Evolutionary conservation across 2,797 vertebrate genomes (phyloP).

Genomic region (Sandelia bainsii): DNA sequence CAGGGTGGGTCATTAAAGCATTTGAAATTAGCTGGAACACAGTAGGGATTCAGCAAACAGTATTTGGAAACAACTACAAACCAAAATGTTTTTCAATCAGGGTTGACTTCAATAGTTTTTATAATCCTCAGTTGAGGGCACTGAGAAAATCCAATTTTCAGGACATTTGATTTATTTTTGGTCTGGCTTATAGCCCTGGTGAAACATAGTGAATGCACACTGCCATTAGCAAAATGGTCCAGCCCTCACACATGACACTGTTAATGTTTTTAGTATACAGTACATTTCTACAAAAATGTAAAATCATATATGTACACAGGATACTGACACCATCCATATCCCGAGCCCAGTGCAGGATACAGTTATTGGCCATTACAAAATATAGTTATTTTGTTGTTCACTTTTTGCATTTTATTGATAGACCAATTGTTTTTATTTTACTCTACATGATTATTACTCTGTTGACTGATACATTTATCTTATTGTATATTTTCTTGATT

Average conservation of each 20-base stretch:
- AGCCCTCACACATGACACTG: conserved; percentile 23
- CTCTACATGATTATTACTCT: conserved; percentile 55
- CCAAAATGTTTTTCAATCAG: conserved; percentile 10
- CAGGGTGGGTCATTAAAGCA: conserved; percentile 12
- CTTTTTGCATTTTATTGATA: conserved; percentile 62
- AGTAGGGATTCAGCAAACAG: conserved; percentile 3
- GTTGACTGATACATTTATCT: conserved; percentile 53
- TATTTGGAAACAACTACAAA: conserved; percentile 10
- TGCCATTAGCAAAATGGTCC: conserved; percentile 26
- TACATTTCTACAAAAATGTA: conserved; percentile 26
- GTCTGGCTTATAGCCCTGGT: conserved; percentile 17
- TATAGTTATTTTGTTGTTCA: conserved; percentile 48
- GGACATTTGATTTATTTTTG: conserved; percentile 53
- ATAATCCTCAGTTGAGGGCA: conserved; percentile 32
- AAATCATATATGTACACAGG: neutral
- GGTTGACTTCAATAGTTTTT: conserved; percentile 25
- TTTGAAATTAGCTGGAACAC: conserved; percentile 13
- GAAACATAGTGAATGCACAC: conserved; percentile 32
- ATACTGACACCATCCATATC: conserved; percentile 28
- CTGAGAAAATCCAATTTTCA: conserved; percentile 14
- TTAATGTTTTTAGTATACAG: conserved; percentile 20
- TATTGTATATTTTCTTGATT: conserved; percentile 57
- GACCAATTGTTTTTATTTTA: conserved; percentile 53
- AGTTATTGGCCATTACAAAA: conserved; percentile 35
- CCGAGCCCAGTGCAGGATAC: conserved; percentile 35